phyloP scores from a whole-genome alignment of 2,888 invertebrate species.

The Ennomos quercinarius region DNA sequence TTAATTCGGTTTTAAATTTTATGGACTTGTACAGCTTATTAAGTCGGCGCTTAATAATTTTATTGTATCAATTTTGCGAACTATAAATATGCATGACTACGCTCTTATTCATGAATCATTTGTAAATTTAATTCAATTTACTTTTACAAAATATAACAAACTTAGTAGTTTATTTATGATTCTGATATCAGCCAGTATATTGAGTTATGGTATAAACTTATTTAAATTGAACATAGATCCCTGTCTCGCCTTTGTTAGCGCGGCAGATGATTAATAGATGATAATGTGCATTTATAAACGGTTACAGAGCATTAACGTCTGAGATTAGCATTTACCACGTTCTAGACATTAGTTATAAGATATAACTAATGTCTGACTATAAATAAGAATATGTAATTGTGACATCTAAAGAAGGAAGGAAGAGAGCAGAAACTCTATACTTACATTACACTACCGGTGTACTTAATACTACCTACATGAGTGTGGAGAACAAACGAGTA shows the following conservation, averaged over 20 bases:
- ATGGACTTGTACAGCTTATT: constrained; percentile 40
- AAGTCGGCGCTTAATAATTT: constrained; percentile 40
- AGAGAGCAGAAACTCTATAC: too few species aligned
- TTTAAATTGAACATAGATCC: constrained; percentile 15
- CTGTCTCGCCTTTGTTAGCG: constrained; percentile 62
- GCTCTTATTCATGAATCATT: too few species aligned
- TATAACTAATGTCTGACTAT: too few species aligned
- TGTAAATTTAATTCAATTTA: too few species aligned
- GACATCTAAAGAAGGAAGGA: too few species aligned
- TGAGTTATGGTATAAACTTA: constrained; percentile 6
- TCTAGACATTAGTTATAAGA: constrained; percentile 46
- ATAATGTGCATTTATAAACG: constrained; percentile 63
- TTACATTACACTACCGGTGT: too few species aligned
- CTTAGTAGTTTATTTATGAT: background rate
- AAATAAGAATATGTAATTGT: background rate
- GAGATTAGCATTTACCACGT: constrained; percentile 56
- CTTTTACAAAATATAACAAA: too few species aligned
- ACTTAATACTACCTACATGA: too few species aligned
- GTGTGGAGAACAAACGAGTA: too few species aligned
- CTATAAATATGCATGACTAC: constrained; percentile 3
- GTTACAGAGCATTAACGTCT: constrained; percentile 64
- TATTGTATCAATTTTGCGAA: constrained; percentile 38
- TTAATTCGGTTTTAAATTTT: constrained; percentile 40
- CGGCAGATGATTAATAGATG: constrained; percentile 68
- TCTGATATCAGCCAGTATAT: constrained; percentile 3